phyloP scores from a whole-genome alignment of 2,113 vertebrate species.

The Sinocyclocheilus rhinocerous region DNA sequence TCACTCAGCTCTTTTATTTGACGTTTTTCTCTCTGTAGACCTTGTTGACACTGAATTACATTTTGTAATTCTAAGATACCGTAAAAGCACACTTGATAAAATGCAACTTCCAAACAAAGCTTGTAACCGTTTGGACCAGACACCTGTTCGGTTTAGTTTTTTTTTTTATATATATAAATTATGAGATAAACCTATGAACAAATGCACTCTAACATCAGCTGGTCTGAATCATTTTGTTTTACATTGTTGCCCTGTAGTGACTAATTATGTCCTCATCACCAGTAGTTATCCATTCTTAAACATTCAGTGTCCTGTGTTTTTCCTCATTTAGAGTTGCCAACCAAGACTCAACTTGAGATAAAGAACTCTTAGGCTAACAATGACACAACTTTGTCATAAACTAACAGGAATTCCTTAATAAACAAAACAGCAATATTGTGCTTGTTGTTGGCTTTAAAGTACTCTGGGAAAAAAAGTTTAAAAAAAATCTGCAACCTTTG shows the following conservation, averaged over 20 bases:
- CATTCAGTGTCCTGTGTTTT: neutral
- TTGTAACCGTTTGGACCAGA: constrained; percentile 6
- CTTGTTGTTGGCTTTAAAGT: neutral
- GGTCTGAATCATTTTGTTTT: constrained; percentile 54
- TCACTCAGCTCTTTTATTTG: constrained; percentile 4
- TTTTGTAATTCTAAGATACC: constrained; percentile 57
- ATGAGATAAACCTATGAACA: constrained; percentile 8
- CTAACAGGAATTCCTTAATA: neutral
- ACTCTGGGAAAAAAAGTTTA: neutral
- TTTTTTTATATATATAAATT: neutral
- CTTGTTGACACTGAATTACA: constrained; percentile 58
- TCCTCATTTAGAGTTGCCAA: neutral
- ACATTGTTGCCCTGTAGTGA: constrained; percentile 7
- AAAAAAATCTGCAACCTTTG: neutral
- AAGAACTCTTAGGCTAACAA: neutral
- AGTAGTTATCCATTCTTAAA: neutral
- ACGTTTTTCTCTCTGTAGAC: constrained; percentile 31
- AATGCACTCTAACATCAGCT: constrained; percentile 51
- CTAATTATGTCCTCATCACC: neutral
- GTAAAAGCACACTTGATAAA: constrained; percentile 37
- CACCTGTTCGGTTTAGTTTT: neutral
- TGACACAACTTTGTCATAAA: neutral
- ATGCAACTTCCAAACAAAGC: constrained; percentile 26
- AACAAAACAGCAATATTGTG: neutral
- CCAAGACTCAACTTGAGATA: neutral